Base-by-base conservation (phyloP, 1,140 invertebrate species). In the Thaumatotibia leucotreta region DNA sequence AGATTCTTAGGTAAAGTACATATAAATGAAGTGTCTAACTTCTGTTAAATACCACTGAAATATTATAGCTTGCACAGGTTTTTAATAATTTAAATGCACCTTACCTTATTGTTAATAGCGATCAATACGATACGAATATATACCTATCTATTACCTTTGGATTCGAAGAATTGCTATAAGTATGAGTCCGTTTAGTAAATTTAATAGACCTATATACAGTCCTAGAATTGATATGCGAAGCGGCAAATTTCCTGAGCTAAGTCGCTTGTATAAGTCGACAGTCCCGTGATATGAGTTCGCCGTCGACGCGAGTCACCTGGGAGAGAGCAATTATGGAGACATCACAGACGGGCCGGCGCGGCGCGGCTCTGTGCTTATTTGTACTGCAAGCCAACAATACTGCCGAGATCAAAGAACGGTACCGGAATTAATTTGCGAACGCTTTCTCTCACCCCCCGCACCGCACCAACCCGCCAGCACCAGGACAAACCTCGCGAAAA, bases 351-450 rank as follows among this genome's bases (percentile, higher is more conserved):
- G 72, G 70, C 67, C 66, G 65, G 65, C 50, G 65, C 50, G 52
- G 64, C 54, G 31, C 68, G 68, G 35, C 64, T 24, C 24, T 27
- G n/a, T 73, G 73, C 68, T 71, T 78, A 78, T 79, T 79, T 79
- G 74, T 76, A 74, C 72, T 61, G 64, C 64, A 62, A 66, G 63
- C 63, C 66, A 32, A 74, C 66, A 69, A 71, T 65, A 54, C 65
- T 61, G 68, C 39, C 39, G n/a, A 23, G 61, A 83, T 83, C 80
- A 83, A 83, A 83, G 74, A 76, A 67, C 64, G 63, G 50, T 74
- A 72, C 75, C 72, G 77, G 80, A 83, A 83, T 83, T 83, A 83
- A 83, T 83, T 83, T 80, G 75, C 73, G 72, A 79, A 72, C 72
- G 76, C 76, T 75, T 79, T 80, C 75, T 76, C 67, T 72, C 71